A percentile compares a stretch with the other conserved stretches of the same genome.
phyloP scores from a whole-genome alignment of 1,140 invertebrate genomes.

The Triops cancriformis region DNA sequence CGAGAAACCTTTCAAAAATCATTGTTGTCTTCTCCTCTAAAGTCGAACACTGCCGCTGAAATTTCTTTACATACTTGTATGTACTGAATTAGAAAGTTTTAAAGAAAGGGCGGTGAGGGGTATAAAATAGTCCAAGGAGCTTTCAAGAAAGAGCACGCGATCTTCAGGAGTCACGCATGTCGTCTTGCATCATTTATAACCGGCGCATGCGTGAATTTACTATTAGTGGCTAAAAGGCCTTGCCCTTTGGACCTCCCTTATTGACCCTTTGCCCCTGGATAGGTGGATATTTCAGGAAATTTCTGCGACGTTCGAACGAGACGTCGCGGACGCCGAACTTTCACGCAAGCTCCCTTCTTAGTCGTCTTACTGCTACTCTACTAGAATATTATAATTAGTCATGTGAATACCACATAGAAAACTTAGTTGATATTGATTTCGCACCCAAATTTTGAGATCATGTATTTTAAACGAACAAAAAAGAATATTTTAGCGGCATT shows the following conservation, averaged over 20 bases:
- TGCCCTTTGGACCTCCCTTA: slow-evolving; percentile 8
- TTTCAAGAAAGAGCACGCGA: background rate
- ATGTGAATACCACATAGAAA: background rate
- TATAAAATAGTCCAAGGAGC: background rate
- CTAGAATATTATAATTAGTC: background rate
- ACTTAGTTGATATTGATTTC: background rate
- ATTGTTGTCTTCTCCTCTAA: background rate
- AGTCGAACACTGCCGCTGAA: background rate
- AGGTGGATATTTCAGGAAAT: background rate
- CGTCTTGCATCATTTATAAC: slow-evolving; percentile 6
- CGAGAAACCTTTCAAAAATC: background rate
- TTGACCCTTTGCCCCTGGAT: slow-evolving; percentile 5
- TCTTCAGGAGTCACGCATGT: background rate
- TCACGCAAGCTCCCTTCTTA: background rate
- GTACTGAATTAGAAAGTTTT: background rate
- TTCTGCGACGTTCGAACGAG: background rate
- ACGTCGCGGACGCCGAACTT: background rate
- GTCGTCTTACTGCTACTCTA: background rate
- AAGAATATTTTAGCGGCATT: slow-evolving; percentile 2
- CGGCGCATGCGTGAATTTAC: background rate
- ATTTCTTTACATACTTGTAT: background rate
- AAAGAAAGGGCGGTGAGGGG: background rate
- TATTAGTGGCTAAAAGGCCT: background rate
- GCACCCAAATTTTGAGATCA: slow-evolving; percentile 4
- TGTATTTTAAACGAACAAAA: slow-evolving; percentile 7